Evolutionary conservation across 2,797 vertebrate species (phyloP).

Genomic region (Microctenopoma lineatum): DNA sequence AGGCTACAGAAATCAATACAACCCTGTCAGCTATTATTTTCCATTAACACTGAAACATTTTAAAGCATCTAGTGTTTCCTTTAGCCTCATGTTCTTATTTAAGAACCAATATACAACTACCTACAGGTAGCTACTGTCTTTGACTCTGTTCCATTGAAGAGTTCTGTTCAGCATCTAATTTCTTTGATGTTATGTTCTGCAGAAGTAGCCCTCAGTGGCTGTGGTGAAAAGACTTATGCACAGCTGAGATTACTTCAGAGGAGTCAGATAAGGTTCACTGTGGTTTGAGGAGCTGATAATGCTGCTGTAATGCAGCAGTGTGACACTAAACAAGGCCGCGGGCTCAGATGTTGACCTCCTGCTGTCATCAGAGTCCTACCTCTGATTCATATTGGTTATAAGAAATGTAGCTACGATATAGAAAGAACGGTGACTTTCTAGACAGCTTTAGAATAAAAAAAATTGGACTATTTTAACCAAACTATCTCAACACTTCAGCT

Average conservation of each 20-base stretch:
- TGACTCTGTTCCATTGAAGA: background rate
- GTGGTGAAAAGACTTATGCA: conserved; percentile 12
- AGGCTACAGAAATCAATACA: conserved; percentile 33
- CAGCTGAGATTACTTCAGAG: conserved; percentile 33
- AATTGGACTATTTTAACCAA: conserved; percentile 13
- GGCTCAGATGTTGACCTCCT: conserved; percentile 34
- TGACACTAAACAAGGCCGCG: conserved; percentile 16
- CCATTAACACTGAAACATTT: background rate
- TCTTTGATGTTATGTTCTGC: conserved; percentile 27
- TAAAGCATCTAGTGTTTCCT: background rate
- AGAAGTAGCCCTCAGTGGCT: conserved; percentile 20
- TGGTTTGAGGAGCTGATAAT: conserved; percentile 26
- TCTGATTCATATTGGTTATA: conserved; percentile 23
- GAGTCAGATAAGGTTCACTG: conserved; percentile 21
- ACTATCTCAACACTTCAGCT: conserved; percentile 15
- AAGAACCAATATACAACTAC: background rate
- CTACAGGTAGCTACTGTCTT: conserved; percentile 1
- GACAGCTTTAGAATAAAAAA: conserved; percentile 15
- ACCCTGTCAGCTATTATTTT: background rate
- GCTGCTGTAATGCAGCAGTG: background rate
- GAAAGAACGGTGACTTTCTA: background rate
- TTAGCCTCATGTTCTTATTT: background rate
- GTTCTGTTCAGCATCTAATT: conserved; percentile 9
- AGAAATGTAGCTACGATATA: background rate
- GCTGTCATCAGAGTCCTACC: background rate